Conservation (phyloP, 1,140 invertebrate species). For the Scaptomyza hsui region DNA sequence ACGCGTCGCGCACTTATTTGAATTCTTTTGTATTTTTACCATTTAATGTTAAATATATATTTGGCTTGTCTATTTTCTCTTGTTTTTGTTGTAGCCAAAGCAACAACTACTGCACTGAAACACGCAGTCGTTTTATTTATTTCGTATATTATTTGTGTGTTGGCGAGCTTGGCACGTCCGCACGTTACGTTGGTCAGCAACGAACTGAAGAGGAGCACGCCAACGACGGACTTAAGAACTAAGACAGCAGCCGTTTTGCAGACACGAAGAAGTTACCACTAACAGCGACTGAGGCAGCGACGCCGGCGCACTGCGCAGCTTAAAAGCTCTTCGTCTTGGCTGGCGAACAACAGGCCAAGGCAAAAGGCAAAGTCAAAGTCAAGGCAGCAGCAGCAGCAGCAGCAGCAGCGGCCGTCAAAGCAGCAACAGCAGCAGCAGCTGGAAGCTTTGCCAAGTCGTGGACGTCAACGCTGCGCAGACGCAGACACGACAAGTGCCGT, state of each 20-base stretch:
- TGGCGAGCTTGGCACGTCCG: constrained; percentile 81
- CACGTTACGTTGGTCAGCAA: constrained; percentile 83
- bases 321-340: constrained; percentile 47
- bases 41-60: constrained; percentile 43
- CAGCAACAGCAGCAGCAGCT: constrained; percentile 28
- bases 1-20: constrained; percentile 61
- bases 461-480: constrained; percentile 28
- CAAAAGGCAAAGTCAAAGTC: constrained; percentile 57
- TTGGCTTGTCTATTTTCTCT: constrained; percentile 30
- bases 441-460: constrained; percentile 53
- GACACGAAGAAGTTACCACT: constrained; percentile 70
- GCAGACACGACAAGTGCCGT: constrained; percentile 75
- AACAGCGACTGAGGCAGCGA: constrained; percentile 37
- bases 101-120: constrained; percentile 48
- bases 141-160: constrained; percentile 15
- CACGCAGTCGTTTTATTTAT: constrained; percentile 22
- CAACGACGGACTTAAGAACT: constrained; percentile 84
- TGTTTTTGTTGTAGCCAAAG: constrained; percentile 41
- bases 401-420: constrained; percentile 17
- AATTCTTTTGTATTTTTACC: constrained; percentile 22
- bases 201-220: constrained; percentile 84
- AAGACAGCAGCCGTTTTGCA: constrained; percentile 67
- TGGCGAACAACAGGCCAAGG: constrained; percentile 21
- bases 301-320: constrained; percentile 44
- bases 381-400: constrained; percentile 49